Conservation (phyloP, 2,888 invertebrate species). For the Eupithecia inturbata region DNA sequence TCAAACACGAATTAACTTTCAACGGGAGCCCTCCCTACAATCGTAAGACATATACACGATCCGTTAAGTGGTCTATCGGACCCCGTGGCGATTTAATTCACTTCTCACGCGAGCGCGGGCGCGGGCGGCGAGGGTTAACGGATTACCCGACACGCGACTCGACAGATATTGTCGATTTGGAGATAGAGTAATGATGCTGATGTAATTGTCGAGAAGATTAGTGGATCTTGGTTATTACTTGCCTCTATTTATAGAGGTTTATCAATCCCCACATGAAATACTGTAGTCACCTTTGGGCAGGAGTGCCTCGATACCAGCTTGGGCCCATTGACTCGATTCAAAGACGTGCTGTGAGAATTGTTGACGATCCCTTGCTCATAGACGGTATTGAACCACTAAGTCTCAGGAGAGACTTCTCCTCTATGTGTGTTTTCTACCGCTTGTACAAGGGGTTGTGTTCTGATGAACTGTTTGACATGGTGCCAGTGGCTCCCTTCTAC, state of each 20-base stretch:
- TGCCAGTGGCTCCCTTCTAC: no score
- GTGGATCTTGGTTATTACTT: conserved; percentile 31
- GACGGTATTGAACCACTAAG: no score
- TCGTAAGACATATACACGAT: conserved; percentile 76
- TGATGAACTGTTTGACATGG: no score
- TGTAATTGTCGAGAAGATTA: conserved; percentile 46
- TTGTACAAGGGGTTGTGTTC: no score
- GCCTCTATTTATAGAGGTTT: neutral
- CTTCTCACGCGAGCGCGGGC: conserved; percentile 77
- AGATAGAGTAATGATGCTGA: conserved; percentile 74
- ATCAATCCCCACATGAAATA: no score
- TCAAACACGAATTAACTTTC: conserved; percentile 82
- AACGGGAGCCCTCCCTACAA: conserved; percentile 70
- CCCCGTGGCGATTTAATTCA: conserved; percentile 76
- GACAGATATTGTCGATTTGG: conserved; percentile 81
- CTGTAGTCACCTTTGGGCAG: no score
- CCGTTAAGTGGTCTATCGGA: conserved; percentile 77
- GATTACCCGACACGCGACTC: conserved; percentile 79
- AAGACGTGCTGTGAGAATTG: no score
- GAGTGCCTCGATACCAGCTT: no score
- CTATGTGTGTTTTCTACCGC: no score
- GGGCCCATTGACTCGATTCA: no score
- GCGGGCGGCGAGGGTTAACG: conserved; percentile 68
- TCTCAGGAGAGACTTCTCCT: no score
- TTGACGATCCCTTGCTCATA: no score